A percentile compares a stretch with the other conserved stretches of the same genome.
These are phyloP conservation scores for Anableps anableps DNA, from an alignment of 2,797 vertebrate genomes.

Conservation along the genomic window DNA sequence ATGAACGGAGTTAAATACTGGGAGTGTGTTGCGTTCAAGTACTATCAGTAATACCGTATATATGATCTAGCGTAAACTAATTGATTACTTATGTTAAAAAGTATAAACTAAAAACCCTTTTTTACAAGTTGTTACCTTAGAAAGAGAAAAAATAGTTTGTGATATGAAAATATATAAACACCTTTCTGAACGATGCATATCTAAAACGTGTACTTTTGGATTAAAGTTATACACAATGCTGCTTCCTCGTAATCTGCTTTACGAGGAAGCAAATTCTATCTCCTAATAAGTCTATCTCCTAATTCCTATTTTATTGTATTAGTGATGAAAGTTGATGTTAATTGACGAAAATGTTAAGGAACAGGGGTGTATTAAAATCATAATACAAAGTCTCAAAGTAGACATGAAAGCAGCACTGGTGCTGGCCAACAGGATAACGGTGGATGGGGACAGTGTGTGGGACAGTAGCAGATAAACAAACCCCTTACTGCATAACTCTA, in stretches of 20 bases:
- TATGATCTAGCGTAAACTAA: background rate
- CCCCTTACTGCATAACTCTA: constrained; percentile 18
- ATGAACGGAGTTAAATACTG: background rate
- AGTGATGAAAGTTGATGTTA: background rate
- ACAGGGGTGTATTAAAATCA: background rate
- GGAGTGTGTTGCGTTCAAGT: background rate
- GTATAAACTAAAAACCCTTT: background rate
- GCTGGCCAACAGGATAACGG: constrained; percentile 36
- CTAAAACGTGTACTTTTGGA: background rate
- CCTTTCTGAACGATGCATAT: background rate
- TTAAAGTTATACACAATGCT: background rate
- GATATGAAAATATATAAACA: background rate
- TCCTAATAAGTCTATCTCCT: background rate
- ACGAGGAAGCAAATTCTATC: no score
- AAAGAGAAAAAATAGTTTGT: background rate
- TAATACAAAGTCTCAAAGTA: accelerated
- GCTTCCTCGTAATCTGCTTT: background rate
- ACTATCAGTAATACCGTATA: background rate
- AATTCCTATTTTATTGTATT: background rate
- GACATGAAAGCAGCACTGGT: constrained; percentile 43
- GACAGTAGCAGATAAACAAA: constrained; percentile 68
- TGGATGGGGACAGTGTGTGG: constrained; percentile 22
- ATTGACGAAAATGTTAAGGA: background rate
- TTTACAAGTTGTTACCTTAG: background rate
- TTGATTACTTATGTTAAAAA: background rate